Evolutionary conservation across 2,888 invertebrate species (phyloP).

Genomic region (Aelia acuminata): DNA sequence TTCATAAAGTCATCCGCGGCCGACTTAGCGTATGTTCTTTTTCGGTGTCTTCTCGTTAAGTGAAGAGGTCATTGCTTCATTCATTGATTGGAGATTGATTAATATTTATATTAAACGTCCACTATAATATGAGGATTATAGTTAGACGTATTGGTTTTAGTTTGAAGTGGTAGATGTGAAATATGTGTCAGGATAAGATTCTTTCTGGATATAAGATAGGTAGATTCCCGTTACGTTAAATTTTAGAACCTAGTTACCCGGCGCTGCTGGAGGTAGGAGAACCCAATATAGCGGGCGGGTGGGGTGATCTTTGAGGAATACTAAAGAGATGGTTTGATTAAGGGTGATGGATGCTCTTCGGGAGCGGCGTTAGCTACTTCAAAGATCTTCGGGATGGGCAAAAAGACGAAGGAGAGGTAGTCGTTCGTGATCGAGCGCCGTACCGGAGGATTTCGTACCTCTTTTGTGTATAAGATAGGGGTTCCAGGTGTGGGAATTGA

Average conservation of each 20-base stretch:
- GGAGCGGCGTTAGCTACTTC: conserved; percentile 25
- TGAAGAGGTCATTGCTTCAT: background rate
- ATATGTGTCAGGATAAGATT: background rate
- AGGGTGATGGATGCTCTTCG: conserved; percentile 38
- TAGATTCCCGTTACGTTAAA: background rate
- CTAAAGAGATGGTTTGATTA: conserved; percentile 44
- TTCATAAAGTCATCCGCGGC: conserved; percentile 54
- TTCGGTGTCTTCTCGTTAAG: background rate
- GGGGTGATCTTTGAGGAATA: conserved; percentile 20
- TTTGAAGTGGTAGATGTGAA: no score
- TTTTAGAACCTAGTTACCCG: background rate
- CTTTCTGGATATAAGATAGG: background rate
- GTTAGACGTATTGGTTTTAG: no score
- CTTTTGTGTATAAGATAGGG: background rate
- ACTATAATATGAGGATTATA: no score
- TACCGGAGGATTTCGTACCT: conserved; percentile 4
- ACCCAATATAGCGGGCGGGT: conserved; percentile 30
- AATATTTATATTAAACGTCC: no score
- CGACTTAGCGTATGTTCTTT: background rate
- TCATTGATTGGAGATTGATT: background rate
- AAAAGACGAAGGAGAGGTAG: background rate
- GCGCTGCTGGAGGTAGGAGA: background rate
- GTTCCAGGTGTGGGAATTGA: background rate
- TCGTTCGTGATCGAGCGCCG: background rate
- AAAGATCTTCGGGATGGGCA: conserved; percentile 5